Evolutionary conservation across 2,888 invertebrate genomes (phyloP), one percentile per base, ranked within the genome.

Genomic region (Drosophila borborema): DNA sequence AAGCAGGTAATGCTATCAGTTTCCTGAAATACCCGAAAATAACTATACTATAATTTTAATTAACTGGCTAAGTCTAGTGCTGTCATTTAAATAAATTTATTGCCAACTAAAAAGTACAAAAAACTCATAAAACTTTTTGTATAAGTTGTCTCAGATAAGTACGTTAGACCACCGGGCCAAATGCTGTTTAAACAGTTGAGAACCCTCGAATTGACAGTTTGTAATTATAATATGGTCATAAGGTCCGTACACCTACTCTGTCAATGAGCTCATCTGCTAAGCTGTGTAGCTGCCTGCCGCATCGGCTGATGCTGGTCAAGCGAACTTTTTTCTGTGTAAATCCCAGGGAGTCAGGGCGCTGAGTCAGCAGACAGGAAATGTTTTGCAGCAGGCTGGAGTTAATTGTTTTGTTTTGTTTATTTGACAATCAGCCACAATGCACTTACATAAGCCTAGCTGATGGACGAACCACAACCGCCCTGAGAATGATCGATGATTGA

Each of bases 401-500:
- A 41, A 56, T 41, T 60, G 49, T 38, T 36, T 68, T 63, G 49
- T 60, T 58, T 62, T 70, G 62, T 60, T 76, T 71, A 71, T 76
- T 72, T 62, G 64, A 71, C 70, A 77, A 70, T 74, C 70, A 40
- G 34, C 38, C 69, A 49, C 63, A 67, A 63, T 77, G 62, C 59
- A 64, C 61, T 77, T 77, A 48, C 66, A 71, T 74, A 77, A 77
- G 43, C 60, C n/a, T 16, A 41, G 41, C 38, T 18, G 46, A 54
- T 41, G 36, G 59, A 45, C 48, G 23, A 56, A 48, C 51, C 49
- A 46, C 28, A 49, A 53, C 31, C 41, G 59, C 28, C 28, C 45
- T 40, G 58, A 64, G 59, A 69, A 62, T 77, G 73, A 79, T 67
- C 74, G 66, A 78, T 80, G 81, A 78, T 83, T 75, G 75, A 66